Conservation (phyloP, 2,888 invertebrate species). For the Hyposoter dolosus region DNA sequence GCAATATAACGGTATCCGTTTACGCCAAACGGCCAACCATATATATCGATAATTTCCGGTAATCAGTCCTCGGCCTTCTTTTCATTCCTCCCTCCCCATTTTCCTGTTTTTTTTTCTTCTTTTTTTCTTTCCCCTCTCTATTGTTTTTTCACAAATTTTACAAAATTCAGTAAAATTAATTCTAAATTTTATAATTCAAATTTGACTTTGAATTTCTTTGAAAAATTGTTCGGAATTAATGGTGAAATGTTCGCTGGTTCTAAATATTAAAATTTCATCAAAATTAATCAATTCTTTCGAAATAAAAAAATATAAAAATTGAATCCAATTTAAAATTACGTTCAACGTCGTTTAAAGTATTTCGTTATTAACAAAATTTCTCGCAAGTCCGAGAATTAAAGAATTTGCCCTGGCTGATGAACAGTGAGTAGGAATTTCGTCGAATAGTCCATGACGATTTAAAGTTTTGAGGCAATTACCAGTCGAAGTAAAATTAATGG, state of each 20-base stretch:
- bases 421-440: background rate
- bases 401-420: no score
- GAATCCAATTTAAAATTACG: background rate
- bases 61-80: slow-evolving; percentile 46
- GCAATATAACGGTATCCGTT: slow-evolving; percentile 47
- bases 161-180: no score
- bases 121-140: background rate
- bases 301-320: background rate
- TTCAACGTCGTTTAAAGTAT: no score
- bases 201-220: background rate
- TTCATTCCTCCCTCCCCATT: slow-evolving; percentile 49
- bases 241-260: background rate
- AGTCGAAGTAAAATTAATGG: slow-evolving; percentile 28
- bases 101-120: slow-evolving; percentile 3
- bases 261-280: background rate
- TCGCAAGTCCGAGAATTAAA: no score
- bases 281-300: no score
- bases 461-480: slow-evolving; percentile 13
- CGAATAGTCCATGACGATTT: background rate
- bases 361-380: no score
- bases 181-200: no score
- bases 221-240: background rate
- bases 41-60: slow-evolving; percentile 52
- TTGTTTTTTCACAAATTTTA: no score
- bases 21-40: slow-evolving; percentile 32